Conservation (phyloP, 2,113 vertebrate species). For the Halcyon malimbica region DNA sequence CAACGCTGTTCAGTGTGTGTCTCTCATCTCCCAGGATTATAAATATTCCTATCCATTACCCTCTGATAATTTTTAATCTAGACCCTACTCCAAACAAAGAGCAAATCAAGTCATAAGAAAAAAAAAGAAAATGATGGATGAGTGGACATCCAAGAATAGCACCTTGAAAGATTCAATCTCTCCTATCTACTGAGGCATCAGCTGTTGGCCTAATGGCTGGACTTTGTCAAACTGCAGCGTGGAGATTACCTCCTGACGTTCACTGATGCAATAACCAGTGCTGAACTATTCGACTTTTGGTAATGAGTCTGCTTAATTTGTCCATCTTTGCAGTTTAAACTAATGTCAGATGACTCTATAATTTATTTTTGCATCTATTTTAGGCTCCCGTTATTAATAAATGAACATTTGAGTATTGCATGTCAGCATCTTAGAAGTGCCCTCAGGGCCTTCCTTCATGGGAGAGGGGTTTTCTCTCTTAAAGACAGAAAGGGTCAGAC, state of each 20-base stretch:
- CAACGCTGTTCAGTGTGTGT: not conserved
- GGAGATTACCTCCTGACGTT: not conserved
- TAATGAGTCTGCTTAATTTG: not conserved
- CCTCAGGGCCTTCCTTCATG: not conserved
- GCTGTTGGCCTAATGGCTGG: not conserved
- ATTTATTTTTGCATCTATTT: not conserved
- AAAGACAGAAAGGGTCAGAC: not conserved
- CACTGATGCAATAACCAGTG: not conserved
- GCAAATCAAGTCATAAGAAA: not conserved
- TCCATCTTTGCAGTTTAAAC: slow-evolving; percentile 9
- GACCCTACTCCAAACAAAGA: not conserved
- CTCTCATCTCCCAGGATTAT: not conserved
- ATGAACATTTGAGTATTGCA: not conserved
- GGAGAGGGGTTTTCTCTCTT: not conserved
- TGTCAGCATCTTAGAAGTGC: not conserved
- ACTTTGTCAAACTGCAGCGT: not conserved
- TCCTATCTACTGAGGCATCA: not conserved
- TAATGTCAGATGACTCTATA: not conserved
- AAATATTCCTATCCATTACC: not conserved
- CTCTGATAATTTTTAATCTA: not conserved
- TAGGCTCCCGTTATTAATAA: not conserved
- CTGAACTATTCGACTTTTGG: slow-evolving; percentile 17
- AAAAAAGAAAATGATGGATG: not conserved
- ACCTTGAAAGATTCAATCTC: not conserved
- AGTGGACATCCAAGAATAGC: not conserved